Evolutionary conservation across 2,888 invertebrate species (phyloP), one percentile per base, ranked within the genome.

Genomic region (Phyto melanocephala): DNA sequence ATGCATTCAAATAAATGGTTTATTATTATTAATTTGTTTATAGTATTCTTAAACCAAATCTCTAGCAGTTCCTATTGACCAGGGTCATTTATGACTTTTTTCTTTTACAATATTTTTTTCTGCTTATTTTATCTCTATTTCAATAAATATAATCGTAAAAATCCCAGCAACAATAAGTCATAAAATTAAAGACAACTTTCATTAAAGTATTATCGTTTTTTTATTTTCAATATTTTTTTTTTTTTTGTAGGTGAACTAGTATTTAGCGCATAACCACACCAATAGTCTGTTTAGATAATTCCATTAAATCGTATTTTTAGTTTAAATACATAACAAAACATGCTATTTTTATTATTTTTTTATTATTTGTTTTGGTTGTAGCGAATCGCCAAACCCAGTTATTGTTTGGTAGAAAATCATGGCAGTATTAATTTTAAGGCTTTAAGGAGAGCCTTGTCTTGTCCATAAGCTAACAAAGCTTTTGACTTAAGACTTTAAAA

Each of bases 171-270:
- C 45, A 75, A 65, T 75, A 75, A 65, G 54, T 75, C 45, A 45
- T 65, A 56, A 60, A 58, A 65, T 35, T 76, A 70, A 70, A 70
- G 50, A 81, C 78, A 81, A 74, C 81, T 81, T 81, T 81, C 81
- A 81, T 81, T 81, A 78, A 72, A 74, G 63, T 42, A 60, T 74
- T 50, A 45, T 24, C 10, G 20, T 20, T 63, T 24, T 63, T 65
- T 35, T 33, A 52, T 20, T 10, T 20, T 17, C 28, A 5, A 28
- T 5, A 67, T 47, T 37, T 11, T 24, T 52, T 71, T 47, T 37
- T 11, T 24, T 52, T 71, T 71, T 60, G 50, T 71, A 60, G 71
- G 71, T 71, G 28, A 28, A 28, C 28, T 28, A 28, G 28, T 28
- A 28, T 28, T 28, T 3, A 28, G 6, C 3, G 28, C 28, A 28